Percentiles rank a stretch among this genome's conserved stretches.
These are phyloP conservation scores for Cactoblastis cactorum DNA, from an alignment of 2,888 invertebrate species.

Conservation along the genomic window DNA sequence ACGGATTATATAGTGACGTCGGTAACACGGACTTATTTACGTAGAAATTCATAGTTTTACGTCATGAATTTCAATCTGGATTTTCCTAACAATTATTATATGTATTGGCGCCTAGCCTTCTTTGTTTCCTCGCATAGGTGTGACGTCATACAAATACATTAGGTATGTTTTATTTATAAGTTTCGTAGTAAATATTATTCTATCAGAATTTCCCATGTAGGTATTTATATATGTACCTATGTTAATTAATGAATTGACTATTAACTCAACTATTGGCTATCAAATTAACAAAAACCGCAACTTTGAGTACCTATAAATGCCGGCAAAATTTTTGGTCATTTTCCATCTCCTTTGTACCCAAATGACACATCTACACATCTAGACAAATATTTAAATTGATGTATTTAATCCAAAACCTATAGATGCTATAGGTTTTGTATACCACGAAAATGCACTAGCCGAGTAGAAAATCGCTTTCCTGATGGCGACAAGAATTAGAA, in stretches of 20 bases:
- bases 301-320: no score
- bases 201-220: not conserved
- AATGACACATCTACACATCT: no score
- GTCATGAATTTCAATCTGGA: not conserved
- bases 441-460: no score
- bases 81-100: not conserved
- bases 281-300: no score
- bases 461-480: no score
- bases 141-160: not conserved
- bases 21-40: not conserved
- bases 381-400: no score
- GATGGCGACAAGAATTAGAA: no score
- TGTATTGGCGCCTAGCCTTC: not conserved
- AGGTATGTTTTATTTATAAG: slow-evolving; percentile 3
- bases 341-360: no score
- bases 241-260: not conserved
- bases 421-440: no score
- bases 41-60: not conserved
- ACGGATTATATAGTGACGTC: not conserved
- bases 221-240: not conserved
- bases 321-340: no score
- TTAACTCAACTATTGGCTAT: no score
- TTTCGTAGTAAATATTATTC: not conserved
- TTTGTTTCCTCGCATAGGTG: not conserved
- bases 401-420: no score